phyloP scores from a whole-genome alignment of 2,797 vertebrate species.

The Cyclopterus lumpus region DNA sequence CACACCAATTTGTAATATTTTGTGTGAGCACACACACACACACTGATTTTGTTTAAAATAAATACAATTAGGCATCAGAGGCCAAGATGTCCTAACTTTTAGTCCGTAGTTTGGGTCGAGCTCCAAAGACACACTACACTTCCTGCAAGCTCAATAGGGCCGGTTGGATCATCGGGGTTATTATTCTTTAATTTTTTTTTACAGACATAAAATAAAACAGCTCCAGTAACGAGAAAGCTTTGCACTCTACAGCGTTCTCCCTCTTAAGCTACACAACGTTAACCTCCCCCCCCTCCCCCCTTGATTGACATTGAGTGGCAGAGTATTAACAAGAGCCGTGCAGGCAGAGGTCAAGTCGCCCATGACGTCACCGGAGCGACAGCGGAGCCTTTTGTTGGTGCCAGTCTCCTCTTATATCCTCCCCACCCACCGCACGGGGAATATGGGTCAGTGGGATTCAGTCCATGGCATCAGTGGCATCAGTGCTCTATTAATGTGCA shows the following conservation, averaged over 20 bases:
- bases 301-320: conserved; percentile 43
- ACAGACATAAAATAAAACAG: not conserved
- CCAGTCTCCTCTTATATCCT: conserved; percentile 48
- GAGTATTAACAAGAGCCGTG: conserved; percentile 40
- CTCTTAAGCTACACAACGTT: too few species aligned
- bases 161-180: not conserved
- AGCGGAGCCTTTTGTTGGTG: conserved; percentile 59
- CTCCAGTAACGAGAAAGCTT: not conserved
- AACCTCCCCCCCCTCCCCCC: not conserved
- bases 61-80: not conserved
- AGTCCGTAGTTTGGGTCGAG: not conserved
- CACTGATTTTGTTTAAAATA: too few species aligned
- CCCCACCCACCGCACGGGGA: conserved; percentile 25
- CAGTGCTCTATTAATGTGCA: conserved; percentile 54
- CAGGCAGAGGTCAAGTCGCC: conserved; percentile 43
- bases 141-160: not conserved
- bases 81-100: not conserved
- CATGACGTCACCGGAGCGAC: conserved; percentile 65
- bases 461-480: conserved; percentile 41
- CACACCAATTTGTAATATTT: too few species aligned
- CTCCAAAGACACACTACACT: not conserved
- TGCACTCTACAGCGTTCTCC: not conserved
- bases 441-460: conserved; percentile 71
- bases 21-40: too few species aligned
- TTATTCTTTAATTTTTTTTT: not conserved